phyloP scores from a whole-genome alignment of 2,888 invertebrate species.

The Galeopsomyia nigrocyanea region DNA sequence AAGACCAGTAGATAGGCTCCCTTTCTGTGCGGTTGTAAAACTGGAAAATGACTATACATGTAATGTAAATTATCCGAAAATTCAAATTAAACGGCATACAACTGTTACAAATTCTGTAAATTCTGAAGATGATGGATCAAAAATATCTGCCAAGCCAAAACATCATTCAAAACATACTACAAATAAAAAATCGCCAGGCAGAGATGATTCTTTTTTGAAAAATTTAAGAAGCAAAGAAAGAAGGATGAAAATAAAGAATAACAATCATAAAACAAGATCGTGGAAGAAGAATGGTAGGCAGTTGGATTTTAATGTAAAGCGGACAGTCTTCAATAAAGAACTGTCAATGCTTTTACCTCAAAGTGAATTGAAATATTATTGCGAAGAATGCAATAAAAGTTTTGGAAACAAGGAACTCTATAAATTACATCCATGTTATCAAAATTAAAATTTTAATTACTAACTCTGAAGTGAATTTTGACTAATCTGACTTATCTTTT shows the following conservation, averaged over 20 bases:
- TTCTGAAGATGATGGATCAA: not conserved
- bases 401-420: slow-evolving; percentile 43
- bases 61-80: slow-evolving; percentile 45
- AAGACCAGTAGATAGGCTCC: slow-evolving; percentile 14
- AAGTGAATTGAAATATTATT: slow-evolving; percentile 38
- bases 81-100: slow-evolving; percentile 44
- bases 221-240: slow-evolving; percentile 33
- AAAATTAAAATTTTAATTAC: slow-evolving; percentile 31
- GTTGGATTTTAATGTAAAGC: slow-evolving; percentile 14
- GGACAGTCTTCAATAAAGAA: slow-evolving; percentile 11
- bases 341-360: slow-evolving; percentile 5
- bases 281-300: slow-evolving; percentile 24
- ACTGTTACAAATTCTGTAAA: slow-evolving; percentile 19
- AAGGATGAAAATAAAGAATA: not conserved
- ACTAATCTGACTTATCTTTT: slow-evolving; percentile 2
- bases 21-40: slow-evolving; percentile 42
- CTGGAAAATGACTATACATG: slow-evolving; percentile 44
- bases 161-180: not conserved
- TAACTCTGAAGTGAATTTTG: slow-evolving; percentile 13
- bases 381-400: slow-evolving; percentile 42
- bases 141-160: not conserved
- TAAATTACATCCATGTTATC: slow-evolving; percentile 43
- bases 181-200: not conserved
- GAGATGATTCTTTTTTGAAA: slow-evolving; percentile 15
- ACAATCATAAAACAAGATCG: slow-evolving; percentile 17